Base-by-base conservation (phyloP, 2,797 vertebrate species). In the Lepilemur ruficaudatus region DNA sequence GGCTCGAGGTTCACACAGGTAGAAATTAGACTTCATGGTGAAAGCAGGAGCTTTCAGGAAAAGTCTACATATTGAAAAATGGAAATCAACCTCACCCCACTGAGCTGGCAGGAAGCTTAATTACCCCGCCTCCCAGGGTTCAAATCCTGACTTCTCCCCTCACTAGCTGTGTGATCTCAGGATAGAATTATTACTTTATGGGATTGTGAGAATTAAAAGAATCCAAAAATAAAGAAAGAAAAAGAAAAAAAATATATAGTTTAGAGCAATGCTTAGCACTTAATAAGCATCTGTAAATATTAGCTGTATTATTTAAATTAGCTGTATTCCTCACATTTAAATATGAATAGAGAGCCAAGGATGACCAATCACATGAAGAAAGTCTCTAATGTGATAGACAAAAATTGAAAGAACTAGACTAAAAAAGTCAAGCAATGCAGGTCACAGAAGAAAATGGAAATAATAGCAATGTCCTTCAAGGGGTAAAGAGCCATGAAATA, bases 361-460 rank as follows among this genome's bases (percentile, higher is more conserved):
- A 93, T 91, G 73, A 85, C 20, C 14, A 35, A 10, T 84, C 65
- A 85, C n/a, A 61, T n/a, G 41, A 79, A 84, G 43, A 86, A 81
- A 73, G 18, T 38, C 28, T 50, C 65, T 90, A 72, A 70, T 83
- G 30, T 70, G 30, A 75, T 75, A 83, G 35, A 41, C 67, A 93
- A 73, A 92, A 17, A 95, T 17, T 7, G 12, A 65, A 94, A 69
- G 12, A 96, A 50, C 1, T 67, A 67, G 41, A 76, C 82, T 69
- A 38, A 61, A 67, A 59, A 84, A 78, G 14, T 85, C 28, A 61
- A 67, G 85, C 22, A 70, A 22, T 65, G 23, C 30, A 89, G 4
- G 35, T 70, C 89, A 96, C 73, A 85, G 67, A 96, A 93, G 28
- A 93, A 94, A 89, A 86, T 81, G 23, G 86, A 57, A 93, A 70